Evolutionary conservation across 2,113 vertebrate genomes (phyloP).

Genomic region (Lepidothrix coronata): DNA sequence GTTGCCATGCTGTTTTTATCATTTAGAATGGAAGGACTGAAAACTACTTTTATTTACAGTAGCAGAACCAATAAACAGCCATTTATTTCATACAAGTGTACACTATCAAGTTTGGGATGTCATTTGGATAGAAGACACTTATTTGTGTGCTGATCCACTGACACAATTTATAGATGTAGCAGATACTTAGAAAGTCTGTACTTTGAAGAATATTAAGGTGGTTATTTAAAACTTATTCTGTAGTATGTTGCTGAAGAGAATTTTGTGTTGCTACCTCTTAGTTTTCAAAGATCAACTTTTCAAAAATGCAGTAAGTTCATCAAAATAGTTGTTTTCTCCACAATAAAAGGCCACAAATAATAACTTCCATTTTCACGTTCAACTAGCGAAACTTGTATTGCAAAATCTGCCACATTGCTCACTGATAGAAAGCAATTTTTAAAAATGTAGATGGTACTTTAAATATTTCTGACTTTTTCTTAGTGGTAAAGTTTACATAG

Average conservation of each 20-base stretch:
- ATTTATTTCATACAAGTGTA: not conserved
- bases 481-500: slow-evolving; percentile 25
- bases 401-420: not conserved
- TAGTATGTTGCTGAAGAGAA: slow-evolving; percentile 6
- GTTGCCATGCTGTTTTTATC: not conserved
- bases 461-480: slow-evolving; percentile 29
- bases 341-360: not conserved
- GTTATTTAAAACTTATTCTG: not conserved
- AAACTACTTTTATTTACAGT: not conserved
- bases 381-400: not conserved
- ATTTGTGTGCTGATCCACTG: not conserved
- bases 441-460: not conserved
- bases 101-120: not conserved
- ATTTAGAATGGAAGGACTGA: not conserved
- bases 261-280: not conserved
- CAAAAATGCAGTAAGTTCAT: not conserved
- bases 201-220: not conserved
- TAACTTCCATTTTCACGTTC: not conserved
- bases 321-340: not conserved
- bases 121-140: not conserved
- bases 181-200: not conserved
- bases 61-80: slow-evolving; percentile 14
- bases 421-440: not conserved
- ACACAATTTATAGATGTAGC: not conserved
- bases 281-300: not conserved